A percentile compares a stretch with the other conserved stretches of the same genome.
These are phyloP conservation scores for Litoditis marina DNA, from an alignment of 2,888 invertebrate genomes.

Conservation along the genomic window DNA sequence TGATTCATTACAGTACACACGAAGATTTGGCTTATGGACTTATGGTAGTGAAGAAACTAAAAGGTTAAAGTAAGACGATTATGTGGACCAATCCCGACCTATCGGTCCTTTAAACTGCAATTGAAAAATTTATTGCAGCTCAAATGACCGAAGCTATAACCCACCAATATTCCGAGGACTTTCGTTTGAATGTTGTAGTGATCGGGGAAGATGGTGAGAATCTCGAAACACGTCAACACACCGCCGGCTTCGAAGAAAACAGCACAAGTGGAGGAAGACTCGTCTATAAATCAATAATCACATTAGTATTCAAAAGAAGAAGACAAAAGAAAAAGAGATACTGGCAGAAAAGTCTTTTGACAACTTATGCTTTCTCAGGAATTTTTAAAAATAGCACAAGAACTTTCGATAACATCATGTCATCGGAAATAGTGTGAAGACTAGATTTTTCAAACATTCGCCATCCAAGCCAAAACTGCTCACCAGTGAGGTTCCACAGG, in stretches of 20 bases:
- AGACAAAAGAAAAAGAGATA: not conserved
- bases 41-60: no score
- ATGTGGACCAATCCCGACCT: no score
- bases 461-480: slow-evolving; percentile 7
- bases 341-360: not conserved
- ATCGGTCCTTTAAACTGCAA: no score
- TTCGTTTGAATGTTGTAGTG: slow-evolving; percentile 74
- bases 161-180: slow-evolving; percentile 71
- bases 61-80: no score
- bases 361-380: not conserved
- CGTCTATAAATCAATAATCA: slow-evolving; percentile 67
- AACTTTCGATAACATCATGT: no score
- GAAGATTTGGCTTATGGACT: no score
- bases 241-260: slow-evolving; percentile 73
- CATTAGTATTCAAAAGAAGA: no score
- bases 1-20: no score
- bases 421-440: no score
- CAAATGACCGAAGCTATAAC: slow-evolving; percentile 20
- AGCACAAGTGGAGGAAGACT: slow-evolving; percentile 73
- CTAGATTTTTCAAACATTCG: no score
- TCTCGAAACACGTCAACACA: slow-evolving; percentile 71
- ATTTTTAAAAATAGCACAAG: not conserved
- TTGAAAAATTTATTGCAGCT: no score
- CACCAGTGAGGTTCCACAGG: slow-evolving; percentile 75
- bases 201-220: slow-evolving; percentile 68